Evolutionary conservation across 2,888 invertebrate genomes (phyloP).

Genomic region (Myopa tessellatipennis): DNA sequence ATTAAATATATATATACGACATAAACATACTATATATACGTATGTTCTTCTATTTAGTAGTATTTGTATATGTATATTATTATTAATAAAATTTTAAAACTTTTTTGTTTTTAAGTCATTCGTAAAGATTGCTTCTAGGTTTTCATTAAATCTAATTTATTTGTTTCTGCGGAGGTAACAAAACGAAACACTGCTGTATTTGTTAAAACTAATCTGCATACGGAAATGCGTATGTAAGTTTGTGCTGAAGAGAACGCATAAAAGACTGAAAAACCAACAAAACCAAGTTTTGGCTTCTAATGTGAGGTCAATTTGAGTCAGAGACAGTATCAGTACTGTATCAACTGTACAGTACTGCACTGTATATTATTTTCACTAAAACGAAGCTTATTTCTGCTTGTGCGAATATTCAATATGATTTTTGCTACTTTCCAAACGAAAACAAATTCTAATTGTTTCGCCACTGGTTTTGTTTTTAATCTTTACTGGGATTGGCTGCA

Average conservation of each 20-base stretch:
- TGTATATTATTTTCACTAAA: no score
- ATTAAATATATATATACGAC: conserved; percentile 19
- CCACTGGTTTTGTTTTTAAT: no score
- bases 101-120: conserved; percentile 48
- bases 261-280: no score
- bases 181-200: conserved; percentile 5
- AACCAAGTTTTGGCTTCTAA: no score
- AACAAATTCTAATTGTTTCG: no score
- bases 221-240: not conserved
- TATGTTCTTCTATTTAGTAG: not conserved
- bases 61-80: conserved; percentile 11
- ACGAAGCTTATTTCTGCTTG: no score
- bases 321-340: no score
- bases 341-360: no score
- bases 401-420: no score
- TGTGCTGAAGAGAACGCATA: not conserved
- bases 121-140: conserved; percentile 62
- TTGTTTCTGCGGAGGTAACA: not conserved
- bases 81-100: conserved; percentile 26
- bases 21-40: conserved; percentile 19
- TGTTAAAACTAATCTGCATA: not conserved
- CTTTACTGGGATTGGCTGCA: no score
- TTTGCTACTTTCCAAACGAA: no score
- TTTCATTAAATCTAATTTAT: conserved; percentile 47
- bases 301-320: no score